These are phyloP conservation scores for Ictalurus punctatus DNA, from an alignment of 2,113 vertebrate genomes.

Conservation along the genomic window DNA sequence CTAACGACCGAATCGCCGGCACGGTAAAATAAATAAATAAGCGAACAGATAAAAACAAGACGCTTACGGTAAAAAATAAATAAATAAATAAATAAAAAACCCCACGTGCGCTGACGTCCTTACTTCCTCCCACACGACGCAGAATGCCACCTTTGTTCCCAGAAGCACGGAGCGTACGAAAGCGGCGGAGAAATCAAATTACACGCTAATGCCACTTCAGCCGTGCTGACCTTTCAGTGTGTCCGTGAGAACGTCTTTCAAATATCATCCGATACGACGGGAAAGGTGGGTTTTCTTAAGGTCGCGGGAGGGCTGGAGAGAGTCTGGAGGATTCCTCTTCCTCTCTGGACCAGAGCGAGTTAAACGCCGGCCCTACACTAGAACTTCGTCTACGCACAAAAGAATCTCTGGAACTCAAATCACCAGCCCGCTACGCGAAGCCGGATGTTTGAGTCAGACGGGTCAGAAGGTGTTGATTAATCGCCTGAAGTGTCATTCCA, in stretches of 20 bases:
- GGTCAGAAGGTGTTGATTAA: background rate
- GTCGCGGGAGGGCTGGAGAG: slow-evolving; percentile 6
- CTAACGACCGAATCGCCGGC: slow-evolving; percentile 28
- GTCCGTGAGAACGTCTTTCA: slow-evolving; percentile 7
- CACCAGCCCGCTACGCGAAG: background rate
- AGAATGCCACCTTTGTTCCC: slow-evolving; percentile 46
- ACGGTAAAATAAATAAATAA: background rate
- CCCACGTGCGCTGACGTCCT: background rate
- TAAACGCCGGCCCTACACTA: slow-evolving; percentile 23
- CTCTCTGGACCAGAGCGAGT: background rate
- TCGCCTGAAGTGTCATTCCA: background rate
- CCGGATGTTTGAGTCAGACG: background rate
- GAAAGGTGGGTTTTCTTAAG: background rate
- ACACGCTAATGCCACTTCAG: slow-evolving; percentile 11
- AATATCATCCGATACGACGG: slow-evolving; percentile 32
- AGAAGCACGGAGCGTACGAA: background rate
- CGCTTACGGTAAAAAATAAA: slow-evolving; percentile 31
- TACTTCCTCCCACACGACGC: background rate
- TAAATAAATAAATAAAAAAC: too few relatives aligned
- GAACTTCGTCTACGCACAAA: background rate
- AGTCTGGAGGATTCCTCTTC: background rate
- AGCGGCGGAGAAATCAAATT: slow-evolving; percentile 14
- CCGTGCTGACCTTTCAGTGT: slow-evolving; percentile 5
- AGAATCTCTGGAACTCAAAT: background rate
- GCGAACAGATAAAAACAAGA: slow-evolving; percentile 2